These are phyloP conservation scores for Oreonectes daqikongensis DNA, from an alignment of 2,797 vertebrate genomes.

Conservation along the genomic window DNA sequence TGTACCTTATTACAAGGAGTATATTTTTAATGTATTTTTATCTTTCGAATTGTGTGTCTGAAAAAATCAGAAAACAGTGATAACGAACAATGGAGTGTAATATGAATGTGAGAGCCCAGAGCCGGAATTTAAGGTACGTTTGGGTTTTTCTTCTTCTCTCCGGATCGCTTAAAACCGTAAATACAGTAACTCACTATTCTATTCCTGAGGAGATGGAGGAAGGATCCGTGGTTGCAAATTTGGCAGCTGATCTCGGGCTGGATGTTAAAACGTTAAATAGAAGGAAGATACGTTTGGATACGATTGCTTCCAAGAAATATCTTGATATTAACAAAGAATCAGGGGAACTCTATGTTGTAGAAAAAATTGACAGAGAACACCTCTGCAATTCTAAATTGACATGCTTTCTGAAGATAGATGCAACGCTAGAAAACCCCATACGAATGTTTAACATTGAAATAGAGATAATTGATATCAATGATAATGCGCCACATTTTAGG, in stretches of 20 bases:
- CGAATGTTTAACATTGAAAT: too few relatives aligned
- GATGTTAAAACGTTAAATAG: too few relatives aligned
- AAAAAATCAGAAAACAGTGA: too few relatives aligned
- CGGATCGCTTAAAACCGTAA: slow-evolving; percentile 49
- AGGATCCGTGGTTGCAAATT: slow-evolving; percentile 69
- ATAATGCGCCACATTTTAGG: too few relatives aligned
- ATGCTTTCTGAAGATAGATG: too few relatives aligned
- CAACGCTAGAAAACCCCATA: too few relatives aligned
- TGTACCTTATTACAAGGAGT: too few relatives aligned
- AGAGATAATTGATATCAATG: too few relatives aligned
- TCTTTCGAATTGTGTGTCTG: neutral
- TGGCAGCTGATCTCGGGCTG: slow-evolving; percentile 68
- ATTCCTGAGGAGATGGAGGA: slow-evolving; percentile 70
- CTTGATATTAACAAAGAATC: slow-evolving; percentile 65
- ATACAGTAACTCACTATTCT: slow-evolving; percentile 13
- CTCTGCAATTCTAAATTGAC: slow-evolving; percentile 42
- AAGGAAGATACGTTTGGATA: slow-evolving; percentile 59
- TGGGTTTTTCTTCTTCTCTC: neutral
- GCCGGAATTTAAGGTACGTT: neutral
- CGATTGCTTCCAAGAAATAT: slow-evolving; percentile 62
- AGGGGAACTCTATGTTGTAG: slow-evolving; percentile 64
- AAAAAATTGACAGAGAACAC: slow-evolving; percentile 57
- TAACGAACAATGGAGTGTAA: too few relatives aligned
- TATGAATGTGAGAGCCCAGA: too few relatives aligned
- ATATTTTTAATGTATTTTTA: too few relatives aligned